phyloP scores from a whole-genome alignment of 2,888 invertebrate species.

The Amaurobius ferox region DNA sequence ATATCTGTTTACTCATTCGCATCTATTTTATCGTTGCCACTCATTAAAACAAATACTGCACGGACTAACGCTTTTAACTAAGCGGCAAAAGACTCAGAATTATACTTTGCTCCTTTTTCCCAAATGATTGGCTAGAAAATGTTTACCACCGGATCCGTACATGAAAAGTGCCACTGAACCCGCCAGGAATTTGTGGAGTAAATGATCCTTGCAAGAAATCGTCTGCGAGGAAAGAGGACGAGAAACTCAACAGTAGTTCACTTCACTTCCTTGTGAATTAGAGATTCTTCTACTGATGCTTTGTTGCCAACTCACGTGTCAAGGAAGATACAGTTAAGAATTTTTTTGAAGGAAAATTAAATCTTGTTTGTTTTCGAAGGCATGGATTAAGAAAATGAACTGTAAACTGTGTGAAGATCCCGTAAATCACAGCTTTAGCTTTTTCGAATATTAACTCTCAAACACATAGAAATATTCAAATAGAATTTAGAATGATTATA shows the following conservation, averaged over 20 bases:
- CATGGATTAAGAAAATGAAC: too few species aligned
- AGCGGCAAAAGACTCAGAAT: not conserved
- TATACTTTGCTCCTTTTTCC: not conserved
- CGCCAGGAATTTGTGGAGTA: not conserved
- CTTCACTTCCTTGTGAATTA: not conserved
- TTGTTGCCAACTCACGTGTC: not conserved
- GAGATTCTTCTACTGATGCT: not conserved
- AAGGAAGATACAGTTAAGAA: too few species aligned
- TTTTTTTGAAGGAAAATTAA: too few species aligned
- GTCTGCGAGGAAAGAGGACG: not conserved
- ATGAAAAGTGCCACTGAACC: slow-evolving; percentile 1
- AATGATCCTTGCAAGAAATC: not conserved
- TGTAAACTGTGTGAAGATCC: too few species aligned
- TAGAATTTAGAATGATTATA: too few species aligned
- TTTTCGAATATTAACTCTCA: too few species aligned
- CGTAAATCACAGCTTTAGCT: too few species aligned
- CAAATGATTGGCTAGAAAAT: not conserved
- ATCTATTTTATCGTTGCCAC: too few species aligned
- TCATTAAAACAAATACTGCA: too few species aligned
- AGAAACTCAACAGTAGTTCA: not conserved
- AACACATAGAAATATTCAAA: too few species aligned
- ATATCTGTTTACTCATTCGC: too few species aligned
- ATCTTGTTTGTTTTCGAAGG: too few species aligned
- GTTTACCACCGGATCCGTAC: not conserved
- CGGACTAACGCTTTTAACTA: not conserved